Conservation (phyloP, 1,140 invertebrate genomes). For the Papilio glaucus region DNA sequence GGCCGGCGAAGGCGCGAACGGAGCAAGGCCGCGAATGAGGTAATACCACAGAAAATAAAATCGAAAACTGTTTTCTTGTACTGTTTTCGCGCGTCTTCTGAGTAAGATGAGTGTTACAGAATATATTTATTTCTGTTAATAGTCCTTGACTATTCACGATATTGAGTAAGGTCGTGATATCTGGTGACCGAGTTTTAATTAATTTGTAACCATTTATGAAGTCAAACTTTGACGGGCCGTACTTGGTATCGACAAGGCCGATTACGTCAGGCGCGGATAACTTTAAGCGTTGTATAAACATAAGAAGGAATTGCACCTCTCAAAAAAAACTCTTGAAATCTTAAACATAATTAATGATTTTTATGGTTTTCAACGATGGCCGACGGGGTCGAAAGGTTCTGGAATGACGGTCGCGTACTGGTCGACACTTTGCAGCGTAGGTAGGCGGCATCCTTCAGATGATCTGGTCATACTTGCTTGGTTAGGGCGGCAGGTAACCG, state of each 20-base stretch:
- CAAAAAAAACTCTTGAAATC: background rate
- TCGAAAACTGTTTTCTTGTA: constrained; percentile 52
- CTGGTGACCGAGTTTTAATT: constrained; percentile 18
- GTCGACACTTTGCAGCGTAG: too few relatives aligned
- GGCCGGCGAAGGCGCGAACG: constrained; percentile 38
- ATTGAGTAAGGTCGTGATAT: constrained; percentile 47
- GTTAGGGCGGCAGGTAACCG: too few relatives aligned
- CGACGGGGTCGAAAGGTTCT: too few relatives aligned
- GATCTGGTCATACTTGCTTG: too few relatives aligned
- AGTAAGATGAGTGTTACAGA: constrained; percentile 48
- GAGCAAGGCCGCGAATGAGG: constrained; percentile 57
- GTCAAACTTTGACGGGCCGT: background rate
- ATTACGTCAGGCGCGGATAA: constrained; percentile 17
- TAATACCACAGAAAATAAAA: constrained; percentile 63
- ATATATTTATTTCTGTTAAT: constrained; percentile 42
- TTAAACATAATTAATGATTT: background rate
- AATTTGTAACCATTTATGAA: constrained; percentile 17
- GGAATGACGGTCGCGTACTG: too few relatives aligned
- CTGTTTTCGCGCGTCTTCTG: constrained; percentile 65
- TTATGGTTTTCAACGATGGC: too few relatives aligned
- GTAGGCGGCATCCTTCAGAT: too few relatives aligned
- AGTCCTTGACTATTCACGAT: constrained; percentile 31
- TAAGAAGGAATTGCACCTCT: constrained; percentile 3
- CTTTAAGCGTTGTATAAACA: constrained; percentile 4
- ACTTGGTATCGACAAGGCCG: constrained; percentile 2